Evolutionary conservation across 92 coral and sea anemone genomes (phyloP).

Genomic region (Palythoa grandiflora): DNA sequence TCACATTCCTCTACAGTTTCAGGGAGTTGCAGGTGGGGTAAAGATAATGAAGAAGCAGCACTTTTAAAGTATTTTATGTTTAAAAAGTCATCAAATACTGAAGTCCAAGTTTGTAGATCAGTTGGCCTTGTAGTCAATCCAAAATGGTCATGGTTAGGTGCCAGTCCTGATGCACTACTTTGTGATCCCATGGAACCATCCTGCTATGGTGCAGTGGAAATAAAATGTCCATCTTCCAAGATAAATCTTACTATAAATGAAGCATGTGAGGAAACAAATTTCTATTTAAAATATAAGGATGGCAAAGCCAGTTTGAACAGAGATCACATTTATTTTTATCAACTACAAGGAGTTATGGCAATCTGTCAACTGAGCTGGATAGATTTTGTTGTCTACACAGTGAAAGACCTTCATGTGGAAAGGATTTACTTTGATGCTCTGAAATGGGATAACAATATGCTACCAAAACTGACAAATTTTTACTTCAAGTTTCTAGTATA

Average conservation of each 20-base stretch:
- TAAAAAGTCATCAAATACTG: slow-evolving; percentile 13
- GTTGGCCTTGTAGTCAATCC: slow-evolving; percentile 19
- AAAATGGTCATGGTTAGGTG: slow-evolving; percentile 24
- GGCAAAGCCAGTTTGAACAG: slow-evolving; percentile 27
- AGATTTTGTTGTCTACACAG: slow-evolving; percentile 49
- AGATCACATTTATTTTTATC: slow-evolving; percentile 42
- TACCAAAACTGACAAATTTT: neutral
- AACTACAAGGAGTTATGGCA: slow-evolving; percentile 48
- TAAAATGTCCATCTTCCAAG: slow-evolving; percentile 56
- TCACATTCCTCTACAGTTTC: slow-evolving; percentile 7
- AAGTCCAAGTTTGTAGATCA: slow-evolving; percentile 33
- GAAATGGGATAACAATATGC: neutral
- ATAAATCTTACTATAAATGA: slow-evolving; percentile 38
- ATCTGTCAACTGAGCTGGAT: slow-evolving; percentile 41
- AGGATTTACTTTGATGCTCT: slow-evolving; percentile 30
- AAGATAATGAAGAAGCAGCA: slow-evolving; percentile 26
- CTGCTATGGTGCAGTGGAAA: slow-evolving; percentile 37
- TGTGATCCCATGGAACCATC: slow-evolving; percentile 27
- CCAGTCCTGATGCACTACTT: slow-evolving; percentile 28
- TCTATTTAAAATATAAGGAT: slow-evolving; percentile 15
- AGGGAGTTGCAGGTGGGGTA: slow-evolving; percentile 26
- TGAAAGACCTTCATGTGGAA: slow-evolving; percentile 39
- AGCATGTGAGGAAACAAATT: slow-evolving; percentile 41
- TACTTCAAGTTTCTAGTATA: neutral
- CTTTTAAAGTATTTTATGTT: slow-evolving; percentile 19